Percentiles rank a stretch among this genome's conserved stretches.
phyloP scores from a whole-genome alignment of 2,888 invertebrate species.

The Archips xylosteana region DNA sequence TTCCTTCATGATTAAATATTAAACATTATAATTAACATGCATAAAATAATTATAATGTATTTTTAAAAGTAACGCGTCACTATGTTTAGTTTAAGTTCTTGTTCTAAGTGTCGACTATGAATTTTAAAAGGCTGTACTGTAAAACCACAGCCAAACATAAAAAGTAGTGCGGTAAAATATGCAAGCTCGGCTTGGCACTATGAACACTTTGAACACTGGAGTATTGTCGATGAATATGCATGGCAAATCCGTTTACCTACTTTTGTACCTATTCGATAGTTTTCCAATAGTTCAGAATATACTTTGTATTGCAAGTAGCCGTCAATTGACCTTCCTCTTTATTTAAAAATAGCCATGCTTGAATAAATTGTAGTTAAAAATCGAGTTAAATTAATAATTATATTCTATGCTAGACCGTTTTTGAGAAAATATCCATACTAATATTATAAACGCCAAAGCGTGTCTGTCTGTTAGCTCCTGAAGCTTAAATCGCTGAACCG shows the following conservation, averaged over 20 bases:
- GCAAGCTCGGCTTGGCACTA: neutral
- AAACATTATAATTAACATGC: no score
- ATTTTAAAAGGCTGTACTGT: neutral
- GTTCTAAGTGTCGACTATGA: neutral
- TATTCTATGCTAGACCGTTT: no score
- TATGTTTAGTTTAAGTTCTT: neutral
- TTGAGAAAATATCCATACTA: no score
- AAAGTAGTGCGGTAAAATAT: slow-evolving; percentile 1
- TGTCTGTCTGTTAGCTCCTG: no score
- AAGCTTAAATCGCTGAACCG: no score
- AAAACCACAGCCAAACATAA: neutral
- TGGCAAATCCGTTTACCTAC: neutral
- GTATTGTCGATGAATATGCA: neutral
- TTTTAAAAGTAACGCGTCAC: neutral
- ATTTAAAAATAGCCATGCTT: neutral
- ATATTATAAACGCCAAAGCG: no score
- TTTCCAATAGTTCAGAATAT: neutral
- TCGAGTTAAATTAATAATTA: no score
- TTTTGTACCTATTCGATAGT: neutral
- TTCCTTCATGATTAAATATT: no score
- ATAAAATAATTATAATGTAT: no score
- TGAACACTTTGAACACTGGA: neutral
- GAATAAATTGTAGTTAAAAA: neutral
- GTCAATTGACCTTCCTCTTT: neutral
- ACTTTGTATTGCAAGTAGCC: neutral